Evolutionary conservation across 2,113 vertebrate genomes (phyloP).

Genomic region (Chinchilla lanigera): DNA sequence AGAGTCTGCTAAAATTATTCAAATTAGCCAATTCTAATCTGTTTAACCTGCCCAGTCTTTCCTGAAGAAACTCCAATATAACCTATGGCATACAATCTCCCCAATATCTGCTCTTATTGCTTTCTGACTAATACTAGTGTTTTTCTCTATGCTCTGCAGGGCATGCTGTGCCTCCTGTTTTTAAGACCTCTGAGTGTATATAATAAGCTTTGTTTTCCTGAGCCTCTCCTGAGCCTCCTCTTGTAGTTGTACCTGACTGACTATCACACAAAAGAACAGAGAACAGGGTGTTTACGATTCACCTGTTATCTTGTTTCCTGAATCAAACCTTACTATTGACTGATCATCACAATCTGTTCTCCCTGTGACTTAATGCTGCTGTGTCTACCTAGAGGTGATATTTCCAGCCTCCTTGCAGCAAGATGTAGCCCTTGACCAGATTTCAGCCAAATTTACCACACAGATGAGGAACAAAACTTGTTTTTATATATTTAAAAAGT

Average conservation of each 20-base stretch:
- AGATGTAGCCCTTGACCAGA: background rate
- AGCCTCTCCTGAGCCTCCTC: background rate
- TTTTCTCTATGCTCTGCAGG: background rate
- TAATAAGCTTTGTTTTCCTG: background rate
- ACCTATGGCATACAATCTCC: too few species aligned
- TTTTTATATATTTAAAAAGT: background rate
- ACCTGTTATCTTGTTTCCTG: background rate
- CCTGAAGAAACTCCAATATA: background rate
- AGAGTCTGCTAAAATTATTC: background rate
- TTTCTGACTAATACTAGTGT: background rate
- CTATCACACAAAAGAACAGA: background rate
- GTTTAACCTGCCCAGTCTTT: background rate
- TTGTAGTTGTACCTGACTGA: background rate
- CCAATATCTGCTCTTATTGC: background rate
- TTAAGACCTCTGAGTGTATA: background rate
- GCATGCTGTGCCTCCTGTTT: background rate
- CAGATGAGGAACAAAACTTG: constrained; percentile 7
- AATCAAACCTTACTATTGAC: background rate
- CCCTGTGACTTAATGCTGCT: background rate
- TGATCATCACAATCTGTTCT: background rate
- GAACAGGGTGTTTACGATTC: background rate
- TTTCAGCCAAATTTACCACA: background rate
- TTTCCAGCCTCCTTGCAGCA: background rate
- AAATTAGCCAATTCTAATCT: background rate
- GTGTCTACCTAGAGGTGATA: background rate